Conservation (phyloP, 2,797 vertebrate species). For the Coranthus polyacanthus region DNA sequence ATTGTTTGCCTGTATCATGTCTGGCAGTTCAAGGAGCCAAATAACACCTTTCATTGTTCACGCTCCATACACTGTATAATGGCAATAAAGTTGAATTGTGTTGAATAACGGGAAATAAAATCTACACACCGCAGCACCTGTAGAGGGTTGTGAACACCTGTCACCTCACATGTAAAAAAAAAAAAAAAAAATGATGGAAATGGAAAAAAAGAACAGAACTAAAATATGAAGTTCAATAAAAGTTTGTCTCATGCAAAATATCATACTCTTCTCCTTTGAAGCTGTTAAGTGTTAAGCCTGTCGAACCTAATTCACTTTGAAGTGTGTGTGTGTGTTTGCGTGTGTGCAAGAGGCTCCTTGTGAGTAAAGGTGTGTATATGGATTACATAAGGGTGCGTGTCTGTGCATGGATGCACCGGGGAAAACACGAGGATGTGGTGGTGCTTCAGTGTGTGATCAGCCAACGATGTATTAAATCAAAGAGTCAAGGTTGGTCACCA, state of each 20-base stretch:
- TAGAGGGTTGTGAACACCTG: not conserved
- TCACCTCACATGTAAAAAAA: conserved; percentile 5
- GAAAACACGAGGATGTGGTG: not conserved
- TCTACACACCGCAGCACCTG: not conserved
- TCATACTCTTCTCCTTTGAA: conserved; percentile 58
- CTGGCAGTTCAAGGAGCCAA: too few species aligned
- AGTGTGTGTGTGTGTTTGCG: conserved; percentile 34
- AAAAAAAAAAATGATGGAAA: conserved; percentile 5
- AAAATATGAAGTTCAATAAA: conserved; percentile 48
- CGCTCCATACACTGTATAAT: too few species aligned
- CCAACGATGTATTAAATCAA: conserved; percentile 55
- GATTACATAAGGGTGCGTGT: too few species aligned
- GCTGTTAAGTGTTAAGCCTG: conserved; percentile 54
- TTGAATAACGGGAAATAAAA: too few species aligned
- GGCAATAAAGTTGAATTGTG: too few species aligned
- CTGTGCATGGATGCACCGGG: conserved; percentile 8
- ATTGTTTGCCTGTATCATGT: too few species aligned
- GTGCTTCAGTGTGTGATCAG: conserved; percentile 32
- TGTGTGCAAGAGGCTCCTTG: too few species aligned
- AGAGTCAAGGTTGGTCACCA: conserved; percentile 69
- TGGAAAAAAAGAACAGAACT: conserved; percentile 25
- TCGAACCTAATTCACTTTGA: conserved; percentile 61
- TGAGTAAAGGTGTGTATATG: too few species aligned
- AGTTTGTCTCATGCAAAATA: conserved; percentile 59
- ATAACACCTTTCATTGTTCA: too few species aligned